Evolutionary conservation across 2,888 invertebrate genomes (phyloP).

Genomic region (Orchestes rusci): DNA sequence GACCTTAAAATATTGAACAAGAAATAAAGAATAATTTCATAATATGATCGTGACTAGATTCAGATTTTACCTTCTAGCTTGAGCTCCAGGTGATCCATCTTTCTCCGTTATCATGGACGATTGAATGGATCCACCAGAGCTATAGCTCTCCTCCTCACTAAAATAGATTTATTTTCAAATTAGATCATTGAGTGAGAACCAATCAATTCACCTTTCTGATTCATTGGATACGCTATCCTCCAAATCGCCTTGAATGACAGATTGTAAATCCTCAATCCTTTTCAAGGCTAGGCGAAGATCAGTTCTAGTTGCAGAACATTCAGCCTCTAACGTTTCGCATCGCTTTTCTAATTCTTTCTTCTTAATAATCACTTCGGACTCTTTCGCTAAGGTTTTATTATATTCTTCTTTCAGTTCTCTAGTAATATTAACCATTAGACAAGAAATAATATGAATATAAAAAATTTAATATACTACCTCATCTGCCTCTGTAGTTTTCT

Average conservation of each 20-base stretch:
- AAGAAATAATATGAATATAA: background rate
- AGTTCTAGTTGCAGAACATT: conserved; percentile 62
- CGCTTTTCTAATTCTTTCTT: conserved; percentile 71
- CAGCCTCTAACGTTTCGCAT: conserved; percentile 62
- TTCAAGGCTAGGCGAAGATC: conserved; percentile 84
- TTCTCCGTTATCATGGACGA: conserved; percentile 31
- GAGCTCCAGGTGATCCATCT: conserved; percentile 22
- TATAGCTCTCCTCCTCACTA: conserved; percentile 59
- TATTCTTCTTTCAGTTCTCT: conserved; percentile 75
- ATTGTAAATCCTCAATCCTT: conserved; percentile 84
- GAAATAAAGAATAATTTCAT: background rate
- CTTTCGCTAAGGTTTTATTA: conserved; percentile 59
- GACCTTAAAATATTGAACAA: conserved; percentile 29
- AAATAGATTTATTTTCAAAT: conserved; percentile 28
- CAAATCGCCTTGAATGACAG: conserved; percentile 83
- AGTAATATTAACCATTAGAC: conserved; percentile 19
- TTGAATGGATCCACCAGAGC: conserved; percentile 58
- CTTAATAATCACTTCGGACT: conserved; percentile 67
- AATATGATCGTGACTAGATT: no score
- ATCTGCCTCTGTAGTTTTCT: conserved; percentile 66
- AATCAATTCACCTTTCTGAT: conserved; percentile 53
- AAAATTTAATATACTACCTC: conserved; percentile 38
- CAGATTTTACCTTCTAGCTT: conserved; percentile 33
- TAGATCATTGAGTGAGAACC: background rate
- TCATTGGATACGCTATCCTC: conserved; percentile 60